Conservation (phyloP, 2,797 vertebrate species). For the Betta splendens region DNA sequence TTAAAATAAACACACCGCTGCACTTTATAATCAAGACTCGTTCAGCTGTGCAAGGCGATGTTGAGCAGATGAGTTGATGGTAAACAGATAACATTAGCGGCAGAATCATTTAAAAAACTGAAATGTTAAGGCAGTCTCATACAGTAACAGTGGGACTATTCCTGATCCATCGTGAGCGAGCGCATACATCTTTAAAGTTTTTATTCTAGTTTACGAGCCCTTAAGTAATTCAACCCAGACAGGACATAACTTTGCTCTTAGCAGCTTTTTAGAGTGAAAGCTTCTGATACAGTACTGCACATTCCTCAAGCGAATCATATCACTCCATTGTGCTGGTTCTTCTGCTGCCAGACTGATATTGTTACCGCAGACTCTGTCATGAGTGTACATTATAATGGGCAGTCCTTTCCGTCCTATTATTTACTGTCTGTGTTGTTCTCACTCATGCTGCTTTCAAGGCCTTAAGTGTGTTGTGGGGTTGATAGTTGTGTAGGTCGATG, state of each 20-base stretch:
- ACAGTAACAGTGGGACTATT: constrained; percentile 35
- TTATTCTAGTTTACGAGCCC: constrained; percentile 31
- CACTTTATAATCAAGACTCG: constrained; percentile 33
- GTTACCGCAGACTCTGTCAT: constrained; percentile 13
- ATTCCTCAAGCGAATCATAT: constrained; percentile 46
- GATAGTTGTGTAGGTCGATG: not conserved
- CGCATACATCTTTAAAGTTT: constrained; percentile 61
- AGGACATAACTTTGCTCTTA: constrained; percentile 70
- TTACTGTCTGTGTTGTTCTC: not conserved
- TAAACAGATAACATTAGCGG: too few species aligned
- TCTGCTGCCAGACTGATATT: constrained; percentile 31
- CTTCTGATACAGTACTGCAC: constrained; percentile 44
- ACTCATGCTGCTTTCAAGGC: too few species aligned
- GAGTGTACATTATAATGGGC: constrained; percentile 30
- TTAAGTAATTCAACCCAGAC: constrained; percentile 41
- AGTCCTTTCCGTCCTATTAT: constrained; percentile 7
- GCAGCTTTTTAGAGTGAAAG: constrained; percentile 38
- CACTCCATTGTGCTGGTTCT: constrained; percentile 26
- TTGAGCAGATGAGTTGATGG: constrained; percentile 20
- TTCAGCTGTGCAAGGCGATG: constrained; percentile 28
- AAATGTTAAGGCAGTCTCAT: constrained; percentile 16
- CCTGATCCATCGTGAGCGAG: constrained; percentile 28
- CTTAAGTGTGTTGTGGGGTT: too few species aligned
- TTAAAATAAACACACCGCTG: constrained; percentile 44
- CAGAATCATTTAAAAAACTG: too few species aligned